phyloP scores from a whole-genome alignment of 2,113 vertebrate genomes.

The Zosterops japonicus region DNA sequence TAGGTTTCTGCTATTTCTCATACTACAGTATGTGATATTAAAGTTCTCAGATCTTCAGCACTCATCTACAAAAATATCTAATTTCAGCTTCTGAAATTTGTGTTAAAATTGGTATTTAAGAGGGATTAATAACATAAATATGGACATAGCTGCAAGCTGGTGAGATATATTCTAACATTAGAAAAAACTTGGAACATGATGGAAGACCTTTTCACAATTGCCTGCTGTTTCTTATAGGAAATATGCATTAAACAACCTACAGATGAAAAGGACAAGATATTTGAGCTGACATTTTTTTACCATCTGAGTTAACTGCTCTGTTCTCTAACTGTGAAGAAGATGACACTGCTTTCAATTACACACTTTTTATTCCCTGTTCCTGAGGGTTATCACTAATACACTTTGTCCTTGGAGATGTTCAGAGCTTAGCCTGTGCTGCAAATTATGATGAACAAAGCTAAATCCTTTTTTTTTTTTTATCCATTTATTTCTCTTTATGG shows the following conservation, averaged over 20 bases:
- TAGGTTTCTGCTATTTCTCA: background rate
- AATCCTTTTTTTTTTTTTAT: background rate
- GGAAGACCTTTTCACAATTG: background rate
- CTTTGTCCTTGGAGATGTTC: background rate
- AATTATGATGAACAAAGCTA: background rate
- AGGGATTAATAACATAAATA: background rate
- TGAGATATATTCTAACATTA: background rate
- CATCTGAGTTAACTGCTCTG: background rate
- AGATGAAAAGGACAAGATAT: background rate
- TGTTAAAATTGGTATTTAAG: background rate
- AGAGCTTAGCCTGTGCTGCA: background rate
- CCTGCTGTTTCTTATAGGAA: background rate
- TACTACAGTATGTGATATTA: background rate
- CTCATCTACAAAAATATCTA: background rate
- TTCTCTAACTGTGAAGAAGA: background rate
- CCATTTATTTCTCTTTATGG: background rate
- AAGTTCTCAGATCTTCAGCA: background rate
- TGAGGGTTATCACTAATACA: background rate
- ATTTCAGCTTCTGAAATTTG: background rate
- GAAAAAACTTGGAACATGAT: background rate
- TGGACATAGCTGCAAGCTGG: background rate
- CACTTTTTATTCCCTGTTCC: background rate
- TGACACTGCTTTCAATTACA: background rate
- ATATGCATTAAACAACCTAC: background rate
- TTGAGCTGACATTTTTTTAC: background rate